Conservation (phyloP, 2,113 vertebrate genomes). For the Rana temporaria region DNA sequence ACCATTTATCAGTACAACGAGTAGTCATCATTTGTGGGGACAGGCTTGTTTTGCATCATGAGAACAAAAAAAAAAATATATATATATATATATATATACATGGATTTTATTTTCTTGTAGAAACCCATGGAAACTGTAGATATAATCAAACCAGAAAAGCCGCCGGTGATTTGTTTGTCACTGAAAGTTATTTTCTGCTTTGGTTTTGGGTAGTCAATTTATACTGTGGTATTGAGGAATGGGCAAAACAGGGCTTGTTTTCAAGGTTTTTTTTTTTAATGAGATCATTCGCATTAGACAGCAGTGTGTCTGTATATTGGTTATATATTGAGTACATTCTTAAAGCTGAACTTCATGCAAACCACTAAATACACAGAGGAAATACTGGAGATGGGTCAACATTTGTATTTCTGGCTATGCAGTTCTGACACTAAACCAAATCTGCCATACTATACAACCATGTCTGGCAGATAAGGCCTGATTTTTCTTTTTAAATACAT, state of each 20-base stretch:
- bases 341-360: no score
- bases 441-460: no score
- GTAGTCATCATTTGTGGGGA: slow-evolving; percentile 71
- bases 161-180: slow-evolving; percentile 47
- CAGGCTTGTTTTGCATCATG: slow-evolving; percentile 70
- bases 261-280: not conserved
- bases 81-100: slow-evolving; percentile 19
- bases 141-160: slow-evolving; percentile 60
- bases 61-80: slow-evolving; percentile 33
- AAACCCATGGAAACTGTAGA: slow-evolving; percentile 50
- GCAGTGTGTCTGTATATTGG: not conserved
- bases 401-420: no score
- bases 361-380: no score
- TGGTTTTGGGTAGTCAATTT: slow-evolving; percentile 52
- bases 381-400: no score
- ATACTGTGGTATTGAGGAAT: slow-evolving; percentile 33
- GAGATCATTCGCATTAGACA: slow-evolving; percentile 30
- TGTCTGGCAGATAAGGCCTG: no score
- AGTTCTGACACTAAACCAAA: no score
- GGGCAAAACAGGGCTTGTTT: not conserved
- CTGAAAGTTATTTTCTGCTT: slow-evolving; percentile 38
- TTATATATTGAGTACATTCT: not conserved
- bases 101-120: slow-evolving; percentile 62
- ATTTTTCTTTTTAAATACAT: no score
- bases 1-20: slow-evolving; percentile 75